Percentiles rank a stretch among this genome's conserved stretches.
phyloP scores from a whole-genome alignment of 2,797 vertebrate genomes.

The Distichodus sexfasciatus region DNA sequence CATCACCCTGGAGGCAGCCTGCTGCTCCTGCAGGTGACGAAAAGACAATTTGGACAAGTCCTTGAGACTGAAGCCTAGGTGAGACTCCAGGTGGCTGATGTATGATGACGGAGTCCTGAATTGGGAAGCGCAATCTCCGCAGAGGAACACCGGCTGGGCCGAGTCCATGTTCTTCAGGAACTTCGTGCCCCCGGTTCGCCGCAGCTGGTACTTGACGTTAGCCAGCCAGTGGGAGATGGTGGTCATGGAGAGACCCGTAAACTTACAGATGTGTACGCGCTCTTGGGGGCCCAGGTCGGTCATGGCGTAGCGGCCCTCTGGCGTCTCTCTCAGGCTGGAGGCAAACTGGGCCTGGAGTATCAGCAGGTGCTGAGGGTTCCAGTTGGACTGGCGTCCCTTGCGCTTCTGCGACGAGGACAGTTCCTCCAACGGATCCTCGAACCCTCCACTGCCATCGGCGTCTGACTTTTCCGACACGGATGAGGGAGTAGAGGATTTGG shows the following conservation, averaged over 20 bases:
- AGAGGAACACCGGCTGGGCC: constrained; percentile 95
- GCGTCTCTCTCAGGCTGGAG: constrained; percentile 88
- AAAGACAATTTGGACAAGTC: constrained; percentile 94
- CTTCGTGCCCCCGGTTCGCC: constrained; percentile 96
- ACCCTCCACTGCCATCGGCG: constrained; percentile 84
- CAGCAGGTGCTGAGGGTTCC: constrained; percentile 97
- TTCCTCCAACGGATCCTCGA: constrained; percentile 90
- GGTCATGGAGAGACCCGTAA: constrained; percentile 98
- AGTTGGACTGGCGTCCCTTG: constrained; percentile 96
- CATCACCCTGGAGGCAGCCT: constrained; percentile 85
- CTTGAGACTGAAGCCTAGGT: constrained; percentile 94
- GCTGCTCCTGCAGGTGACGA: constrained; percentile 89
- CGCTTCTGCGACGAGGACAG: constrained; percentile 90
- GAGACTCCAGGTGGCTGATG: constrained; percentile 93
- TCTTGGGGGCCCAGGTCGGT: constrained; percentile 94
- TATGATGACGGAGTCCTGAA: constrained; percentile 96
- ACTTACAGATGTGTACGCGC: constrained; percentile 96
- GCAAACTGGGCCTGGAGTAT: constrained; percentile 97
- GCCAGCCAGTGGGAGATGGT: constrained; percentile 99
- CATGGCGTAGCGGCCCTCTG: constrained; percentile 91
- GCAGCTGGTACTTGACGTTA: constrained; percentile 97
- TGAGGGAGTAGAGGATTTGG: constrained; percentile 93
- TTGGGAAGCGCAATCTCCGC: constrained; percentile 97
- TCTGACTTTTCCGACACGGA: constrained; percentile 92
- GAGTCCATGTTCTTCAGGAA: constrained; percentile 98